Base-by-base conservation (phyloP, 1,140 invertebrate species). In the Drusus annulatus region DNA sequence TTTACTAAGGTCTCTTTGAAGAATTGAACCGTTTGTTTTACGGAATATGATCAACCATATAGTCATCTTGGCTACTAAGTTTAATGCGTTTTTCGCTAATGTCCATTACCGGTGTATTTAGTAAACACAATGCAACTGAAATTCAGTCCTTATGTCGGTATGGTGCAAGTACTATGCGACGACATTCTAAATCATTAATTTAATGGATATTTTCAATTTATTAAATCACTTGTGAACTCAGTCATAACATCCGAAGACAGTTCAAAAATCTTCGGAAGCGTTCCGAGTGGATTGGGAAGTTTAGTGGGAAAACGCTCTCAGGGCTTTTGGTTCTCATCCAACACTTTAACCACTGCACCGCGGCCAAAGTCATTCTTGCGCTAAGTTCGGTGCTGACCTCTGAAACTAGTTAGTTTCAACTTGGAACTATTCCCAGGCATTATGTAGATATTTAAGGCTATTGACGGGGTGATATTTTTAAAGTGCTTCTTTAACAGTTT, bases 231-330 rank as follows among this genome's bases (percentile, higher is more conserved):
- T 62, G 13, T 21, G 15, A 62, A 62, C n/a, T 62, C 15, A 17
- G 17, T 25, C 21, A 2, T 15, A 25, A 6, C 4, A 21, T n/a
- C n/a, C n/a, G n/a, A 62, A 62, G 58, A 7, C 13, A 0, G n/a
- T 62, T 62, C 58, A 36, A 21, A 62, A 62, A 62, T 62, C 58
- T 62, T 62, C 2, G 21, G 25, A 62, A 62, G 13, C 23, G 58
- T 25, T 62, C 17, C 58, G 1, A 19, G 23, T 6, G 58, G 23
- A 62, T 62, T 8, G 15, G 21, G 58, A 25, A 62, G 21, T 62
- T 62, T 62, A 2, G 4, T 6, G 2, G 58, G 58, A 13, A 62
- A 15, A 8, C 25, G 13, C 23, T 23, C 58, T 36, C 13, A 19
- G 25, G 17, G 58, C 6, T 19, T 62, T 62, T 0, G 13, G 6